These are phyloP conservation scores for Vulpes lagopus DNA, from an alignment of 2,113 vertebrate genomes.

Conservation along the genomic window DNA sequence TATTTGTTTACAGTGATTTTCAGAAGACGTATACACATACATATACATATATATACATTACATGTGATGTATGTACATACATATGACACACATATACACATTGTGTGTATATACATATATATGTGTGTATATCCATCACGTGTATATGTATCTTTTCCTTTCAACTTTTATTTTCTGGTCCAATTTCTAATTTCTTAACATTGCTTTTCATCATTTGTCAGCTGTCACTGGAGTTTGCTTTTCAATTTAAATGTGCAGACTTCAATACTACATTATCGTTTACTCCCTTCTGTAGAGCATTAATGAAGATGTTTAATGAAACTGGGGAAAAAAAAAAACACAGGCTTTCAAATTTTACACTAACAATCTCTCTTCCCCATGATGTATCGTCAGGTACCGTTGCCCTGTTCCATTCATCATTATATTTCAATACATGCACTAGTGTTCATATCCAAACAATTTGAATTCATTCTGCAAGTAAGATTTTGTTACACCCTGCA, in stretches of 20 bases:
- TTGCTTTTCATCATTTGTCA: background rate
- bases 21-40: background rate
- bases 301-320: slow-evolving; percentile 62
- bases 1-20: slow-evolving; percentile 22
- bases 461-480: slow-evolving; percentile 61
- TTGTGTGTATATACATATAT: background rate
- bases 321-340: background rate
- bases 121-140: too few relatives aligned
- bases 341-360: background rate
- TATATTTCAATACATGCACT: background rate
- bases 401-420: slow-evolving; percentile 7
- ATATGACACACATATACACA: background rate
- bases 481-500: background rate
- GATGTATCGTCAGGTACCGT: background rate
- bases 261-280: slow-evolving; percentile 48
- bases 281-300: slow-evolving; percentile 24
- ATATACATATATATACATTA: background rate
- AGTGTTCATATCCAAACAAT: slow-evolving; percentile 4
- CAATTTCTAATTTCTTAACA: slow-evolving; percentile 13
- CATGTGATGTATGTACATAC: too few relatives aligned
- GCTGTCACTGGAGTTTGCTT: background rate
- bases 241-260: slow-evolving; percentile 18
- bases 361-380: background rate
- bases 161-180: background rate
- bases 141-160: background rate